These are phyloP conservation scores for Flexamia atlantica DNA, from an alignment of 2,888 invertebrate species.

Conservation along the genomic window DNA sequence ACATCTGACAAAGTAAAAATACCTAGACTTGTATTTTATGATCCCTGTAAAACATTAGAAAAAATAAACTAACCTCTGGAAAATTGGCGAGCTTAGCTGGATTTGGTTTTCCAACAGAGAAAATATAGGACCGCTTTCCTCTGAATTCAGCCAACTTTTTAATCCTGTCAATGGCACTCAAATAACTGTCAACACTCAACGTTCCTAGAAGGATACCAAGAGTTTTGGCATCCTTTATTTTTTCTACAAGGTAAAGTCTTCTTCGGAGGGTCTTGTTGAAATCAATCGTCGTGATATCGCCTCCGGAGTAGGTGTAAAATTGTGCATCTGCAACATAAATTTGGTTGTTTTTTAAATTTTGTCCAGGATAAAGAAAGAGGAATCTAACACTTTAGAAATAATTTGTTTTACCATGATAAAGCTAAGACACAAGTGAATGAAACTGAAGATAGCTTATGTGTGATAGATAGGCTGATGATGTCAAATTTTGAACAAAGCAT, in stretches of 20 bases:
- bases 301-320: conserved; percentile 40
- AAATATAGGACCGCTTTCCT: conserved; percentile 91
- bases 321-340: conserved; percentile 9
- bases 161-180: conserved; percentile 85
- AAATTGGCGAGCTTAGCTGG: conserved; percentile 97
- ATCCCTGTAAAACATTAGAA: no score
- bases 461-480: no score
- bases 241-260: conserved; percentile 91
- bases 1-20: no score
- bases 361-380: no score
- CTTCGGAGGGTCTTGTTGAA: conserved; percentile 71
- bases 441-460: no score
- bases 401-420: no score
- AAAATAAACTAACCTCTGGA: conserved; percentile 80
- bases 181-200: conserved; percentile 88
- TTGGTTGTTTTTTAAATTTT: background rate
- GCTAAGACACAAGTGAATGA: no score
- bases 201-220: conserved; percentile 96
- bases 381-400: no score
- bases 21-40: no score
- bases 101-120: conserved; percentile 96
- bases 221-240: conserved; percentile 92
- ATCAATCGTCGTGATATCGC: conserved; percentile 17
- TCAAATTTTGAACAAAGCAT: no score
- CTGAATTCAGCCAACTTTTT: conserved; percentile 83